These are phyloP conservation scores for Tetragonisca angustula DNA, from an alignment of 2,888 invertebrate species.

Conservation along the genomic window DNA sequence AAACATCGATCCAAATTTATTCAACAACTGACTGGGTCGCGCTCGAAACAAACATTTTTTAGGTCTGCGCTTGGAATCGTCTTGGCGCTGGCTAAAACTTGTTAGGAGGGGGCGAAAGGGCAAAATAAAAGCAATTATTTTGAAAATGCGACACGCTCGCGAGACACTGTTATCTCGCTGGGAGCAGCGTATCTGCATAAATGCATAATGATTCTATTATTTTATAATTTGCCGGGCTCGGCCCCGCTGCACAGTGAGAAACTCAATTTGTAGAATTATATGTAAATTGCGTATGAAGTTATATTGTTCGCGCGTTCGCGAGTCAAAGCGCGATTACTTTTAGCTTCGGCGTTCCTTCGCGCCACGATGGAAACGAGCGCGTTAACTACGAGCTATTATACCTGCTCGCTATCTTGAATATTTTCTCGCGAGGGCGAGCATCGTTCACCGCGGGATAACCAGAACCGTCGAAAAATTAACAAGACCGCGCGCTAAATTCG, in stretches of 20 bases:
- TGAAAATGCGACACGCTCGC: constrained; percentile 28
- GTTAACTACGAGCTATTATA: constrained; percentile 40
- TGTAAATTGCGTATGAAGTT: constrained; percentile 58
- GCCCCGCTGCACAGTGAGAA: constrained; percentile 25
- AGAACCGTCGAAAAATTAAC: neutral
- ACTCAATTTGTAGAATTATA: constrained; percentile 58
- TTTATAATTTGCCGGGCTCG: constrained; percentile 48
- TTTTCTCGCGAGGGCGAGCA: constrained; percentile 20
- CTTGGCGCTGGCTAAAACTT: neutral
- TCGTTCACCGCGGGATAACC: neutral
- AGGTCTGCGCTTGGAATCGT: neutral
- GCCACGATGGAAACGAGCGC: constrained; percentile 26
- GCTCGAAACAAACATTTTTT: neutral
- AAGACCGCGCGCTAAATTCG: neutral
- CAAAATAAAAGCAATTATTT: constrained; percentile 39
- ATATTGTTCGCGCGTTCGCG: constrained; percentile 48
- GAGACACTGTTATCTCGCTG: constrained; percentile 50
- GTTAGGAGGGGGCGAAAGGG: constrained; percentile 17
- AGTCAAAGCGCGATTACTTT: constrained; percentile 53
- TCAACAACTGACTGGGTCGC: neutral
- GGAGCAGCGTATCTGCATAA: constrained; percentile 57
- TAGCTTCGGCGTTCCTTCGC: constrained; percentile 32
- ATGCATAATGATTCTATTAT: constrained; percentile 59
- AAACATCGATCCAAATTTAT: neutral
- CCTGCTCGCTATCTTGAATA: constrained; percentile 31